Percentiles rank a stretch among this genome's conserved stretches.
phyloP scores from a whole-genome alignment of 2,888 invertebrate species.

The Eudasyphora cyanicolor region DNA sequence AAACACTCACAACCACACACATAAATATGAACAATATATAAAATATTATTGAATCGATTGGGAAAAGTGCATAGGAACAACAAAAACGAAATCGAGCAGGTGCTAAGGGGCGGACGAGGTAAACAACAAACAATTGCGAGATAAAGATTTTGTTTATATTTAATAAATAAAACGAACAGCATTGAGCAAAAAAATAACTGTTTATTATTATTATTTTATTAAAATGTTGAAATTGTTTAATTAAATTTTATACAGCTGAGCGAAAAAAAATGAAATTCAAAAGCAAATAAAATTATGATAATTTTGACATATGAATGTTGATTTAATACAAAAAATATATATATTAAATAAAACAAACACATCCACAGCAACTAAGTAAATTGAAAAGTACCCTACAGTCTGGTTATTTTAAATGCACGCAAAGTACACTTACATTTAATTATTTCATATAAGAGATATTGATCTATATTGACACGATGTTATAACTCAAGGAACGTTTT shows the following conservation, averaged over 20 bases:
- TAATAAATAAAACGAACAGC: constrained; percentile 38
- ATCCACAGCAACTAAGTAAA: not conserved
- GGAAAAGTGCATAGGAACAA: constrained; percentile 45
- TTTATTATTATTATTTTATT: constrained; percentile 56
- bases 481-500: too few species aligned
- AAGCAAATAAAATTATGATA: constrained; percentile 39
- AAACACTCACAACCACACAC: too few species aligned
- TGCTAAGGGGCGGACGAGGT: constrained; percentile 36
- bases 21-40: constrained; percentile 56
- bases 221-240: constrained; percentile 57
- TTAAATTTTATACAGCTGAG: constrained; percentile 60
- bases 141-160: constrained; percentile 61
- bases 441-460: too few species aligned
- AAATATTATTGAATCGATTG: constrained; percentile 43
- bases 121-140: constrained; percentile 41
- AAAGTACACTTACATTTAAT: too few species aligned
- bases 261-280: constrained; percentile 33
- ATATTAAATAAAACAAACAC: not conserved
- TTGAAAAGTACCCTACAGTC: not conserved
- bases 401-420: not conserved
- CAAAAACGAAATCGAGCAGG: constrained; percentile 35
- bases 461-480: too few species aligned
- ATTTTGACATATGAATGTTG: constrained; percentile 34
- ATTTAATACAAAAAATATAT: not conserved
- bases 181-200: constrained; percentile 31